These are phyloP conservation scores for Eilema sororculum DNA, from an alignment of 2,888 invertebrate species.

Conservation along the genomic window DNA sequence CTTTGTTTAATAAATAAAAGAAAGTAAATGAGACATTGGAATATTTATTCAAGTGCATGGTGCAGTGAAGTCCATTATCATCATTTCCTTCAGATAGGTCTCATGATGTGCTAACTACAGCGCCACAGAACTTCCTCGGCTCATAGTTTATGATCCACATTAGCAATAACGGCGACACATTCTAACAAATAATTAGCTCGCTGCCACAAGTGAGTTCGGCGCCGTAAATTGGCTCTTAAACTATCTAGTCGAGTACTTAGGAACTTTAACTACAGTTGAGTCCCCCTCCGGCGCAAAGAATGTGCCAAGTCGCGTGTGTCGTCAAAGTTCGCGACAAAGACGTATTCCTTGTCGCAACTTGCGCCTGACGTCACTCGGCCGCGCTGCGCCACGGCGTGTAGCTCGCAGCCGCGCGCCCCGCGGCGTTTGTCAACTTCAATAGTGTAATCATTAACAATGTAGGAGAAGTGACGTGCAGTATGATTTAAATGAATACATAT, in stretches of 20 bases:
- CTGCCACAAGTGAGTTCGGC: not conserved
- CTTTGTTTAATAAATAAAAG: no score
- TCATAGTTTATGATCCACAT: not conserved
- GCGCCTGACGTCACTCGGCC: constrained; percentile 7
- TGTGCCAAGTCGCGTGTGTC: constrained; percentile 11
- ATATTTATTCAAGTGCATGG: no score
- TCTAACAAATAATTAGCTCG: not conserved
- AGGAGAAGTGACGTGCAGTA: no score
- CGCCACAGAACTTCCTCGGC: not conserved
- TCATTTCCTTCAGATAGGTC: not conserved
- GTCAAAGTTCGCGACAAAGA: constrained; percentile 20
- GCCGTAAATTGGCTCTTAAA: constrained; percentile 11
- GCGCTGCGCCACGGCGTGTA: not conserved
- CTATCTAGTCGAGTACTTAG: constrained; percentile 8
- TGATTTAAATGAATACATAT: not conserved
- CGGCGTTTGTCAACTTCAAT: not conserved
- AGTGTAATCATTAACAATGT: constrained; percentile 1
- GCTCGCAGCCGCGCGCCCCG: no score
- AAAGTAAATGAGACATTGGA: not conserved
- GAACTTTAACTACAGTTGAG: constrained; percentile 12
- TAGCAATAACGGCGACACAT: not conserved
- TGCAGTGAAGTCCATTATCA: not conserved
- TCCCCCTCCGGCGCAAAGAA: constrained; percentile 11
- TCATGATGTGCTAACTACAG: not conserved
- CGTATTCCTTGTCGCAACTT: constrained; percentile 13